phyloP scores from a whole-genome alignment of 2,113 vertebrate species.

The Pachycephala philippinensis region DNA sequence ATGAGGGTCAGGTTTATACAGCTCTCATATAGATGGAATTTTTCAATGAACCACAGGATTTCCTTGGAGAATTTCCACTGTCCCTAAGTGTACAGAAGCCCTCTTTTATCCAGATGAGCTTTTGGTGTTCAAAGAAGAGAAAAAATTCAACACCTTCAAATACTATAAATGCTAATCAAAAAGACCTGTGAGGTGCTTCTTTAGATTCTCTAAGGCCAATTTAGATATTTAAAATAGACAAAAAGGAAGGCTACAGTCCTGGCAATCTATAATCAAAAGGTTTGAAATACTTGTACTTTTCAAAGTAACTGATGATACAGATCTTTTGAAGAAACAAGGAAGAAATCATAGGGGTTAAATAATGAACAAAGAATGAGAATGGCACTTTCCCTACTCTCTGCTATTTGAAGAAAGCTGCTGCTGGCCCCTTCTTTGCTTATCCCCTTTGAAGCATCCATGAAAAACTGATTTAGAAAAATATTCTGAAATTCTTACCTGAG shows the following conservation, averaged over 20 bases:
- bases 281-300: not conserved
- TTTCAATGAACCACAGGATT: not conserved
- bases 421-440: not conserved
- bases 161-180: not conserved
- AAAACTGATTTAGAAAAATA: not conserved
- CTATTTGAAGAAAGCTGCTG: not conserved
- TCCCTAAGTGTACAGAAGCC: not conserved
- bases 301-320: not conserved
- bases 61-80: not conserved
- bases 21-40: not conserved
- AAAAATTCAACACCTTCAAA: slow-evolving; percentile 29
- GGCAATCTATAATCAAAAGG: not conserved
- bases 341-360: not conserved
- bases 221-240: not conserved
- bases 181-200: not conserved
- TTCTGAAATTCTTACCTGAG: not conserved
- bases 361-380: not conserved
- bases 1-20: not conserved
- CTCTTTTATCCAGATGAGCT: not conserved
- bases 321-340: not conserved
- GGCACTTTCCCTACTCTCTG: not conserved
- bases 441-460: not conserved
- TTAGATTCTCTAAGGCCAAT: not conserved
- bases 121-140: slow-evolving; percentile 7
- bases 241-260: not conserved